Evolutionary conservation across 2,888 invertebrate genomes (phyloP).

Genomic region (Deilephila elpenor): DNA sequence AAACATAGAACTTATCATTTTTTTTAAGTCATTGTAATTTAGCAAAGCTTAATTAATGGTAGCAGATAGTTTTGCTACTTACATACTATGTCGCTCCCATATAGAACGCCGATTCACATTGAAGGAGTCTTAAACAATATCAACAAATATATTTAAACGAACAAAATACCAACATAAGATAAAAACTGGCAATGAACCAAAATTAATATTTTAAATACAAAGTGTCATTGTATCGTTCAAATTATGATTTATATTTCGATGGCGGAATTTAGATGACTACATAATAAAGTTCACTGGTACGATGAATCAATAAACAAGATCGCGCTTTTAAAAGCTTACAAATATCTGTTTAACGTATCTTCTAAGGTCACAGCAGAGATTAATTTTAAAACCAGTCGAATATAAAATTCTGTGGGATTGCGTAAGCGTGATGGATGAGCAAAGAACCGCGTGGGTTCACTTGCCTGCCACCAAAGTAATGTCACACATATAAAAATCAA

Average conservation of each 20-base stretch:
- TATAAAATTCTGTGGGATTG: slow-evolving; percentile 59
- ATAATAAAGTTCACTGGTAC: slow-evolving; percentile 47
- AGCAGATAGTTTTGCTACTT: too few species aligned
- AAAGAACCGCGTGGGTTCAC: slow-evolving; percentile 63
- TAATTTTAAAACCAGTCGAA: slow-evolving; percentile 61
- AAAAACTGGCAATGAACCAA: neutral
- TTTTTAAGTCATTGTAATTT: too few species aligned
- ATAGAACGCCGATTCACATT: too few species aligned
- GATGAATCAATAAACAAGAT: slow-evolving; percentile 51
- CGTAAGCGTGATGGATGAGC: slow-evolving; percentile 63
- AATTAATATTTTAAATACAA: neutral
- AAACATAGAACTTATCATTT: too few species aligned
- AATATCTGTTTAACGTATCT: slow-evolving; percentile 50
- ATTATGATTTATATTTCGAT: slow-evolving; percentile 26
- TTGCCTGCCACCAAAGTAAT: slow-evolving; percentile 54
- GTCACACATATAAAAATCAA: slow-evolving; percentile 72
- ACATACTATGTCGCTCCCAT: too few species aligned
- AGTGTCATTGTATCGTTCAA: slow-evolving; percentile 2
- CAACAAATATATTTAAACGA: neutral
- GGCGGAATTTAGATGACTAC: slow-evolving; percentile 44
- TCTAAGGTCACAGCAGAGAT: slow-evolving; percentile 57
- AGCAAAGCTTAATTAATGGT: too few species aligned
- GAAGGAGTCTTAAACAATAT: too few species aligned
- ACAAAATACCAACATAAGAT: neutral
- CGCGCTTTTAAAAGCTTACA: slow-evolving; percentile 48